Conservation (phyloP, 1,140 invertebrate species). For the Aphelenchoides avenae region DNA sequence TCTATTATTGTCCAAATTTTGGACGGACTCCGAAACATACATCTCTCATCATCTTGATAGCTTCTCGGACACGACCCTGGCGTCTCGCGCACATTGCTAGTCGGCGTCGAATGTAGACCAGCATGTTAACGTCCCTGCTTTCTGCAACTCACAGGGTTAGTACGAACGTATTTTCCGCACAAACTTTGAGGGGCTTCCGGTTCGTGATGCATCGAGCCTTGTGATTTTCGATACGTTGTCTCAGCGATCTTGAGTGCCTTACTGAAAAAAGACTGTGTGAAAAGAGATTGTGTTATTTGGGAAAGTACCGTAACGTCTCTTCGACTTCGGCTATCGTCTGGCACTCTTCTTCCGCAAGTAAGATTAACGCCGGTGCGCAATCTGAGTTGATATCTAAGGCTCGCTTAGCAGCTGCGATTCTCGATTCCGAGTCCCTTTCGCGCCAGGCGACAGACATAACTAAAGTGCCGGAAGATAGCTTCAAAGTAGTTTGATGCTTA, state of each 20-base stretch:
- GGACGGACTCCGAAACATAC: slow-evolving; percentile 60
- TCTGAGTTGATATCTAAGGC: slow-evolving; percentile 84
- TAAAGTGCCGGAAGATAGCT: slow-evolving; percentile 52
- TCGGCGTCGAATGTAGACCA: slow-evolving; percentile 84
- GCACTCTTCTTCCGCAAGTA: slow-evolving; percentile 92
- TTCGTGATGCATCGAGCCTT: slow-evolving; percentile 74
- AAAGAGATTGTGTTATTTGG: background rate
- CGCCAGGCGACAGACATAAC: slow-evolving; percentile 96
- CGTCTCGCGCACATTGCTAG: slow-evolving; percentile 94
- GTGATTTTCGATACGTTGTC: slow-evolving; percentile 75
- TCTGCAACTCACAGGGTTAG: slow-evolving; percentile 17
- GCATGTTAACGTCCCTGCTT: slow-evolving; percentile 80
- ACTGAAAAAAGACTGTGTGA: slow-evolving; percentile 74
- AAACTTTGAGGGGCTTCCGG: slow-evolving; percentile 74
- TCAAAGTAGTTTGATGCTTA: slow-evolving; percentile 7
- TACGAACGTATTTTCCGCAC: slow-evolving; percentile 32
- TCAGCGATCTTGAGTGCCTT: slow-evolving; percentile 83
- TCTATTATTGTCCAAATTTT: background rate
- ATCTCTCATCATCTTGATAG: slow-evolving; percentile 93
- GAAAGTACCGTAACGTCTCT: slow-evolving; percentile 31
- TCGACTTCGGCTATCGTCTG: slow-evolving; percentile 75
- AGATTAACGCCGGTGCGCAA: slow-evolving; percentile 88
- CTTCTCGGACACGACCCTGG: slow-evolving; percentile 85
- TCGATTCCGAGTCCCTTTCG: slow-evolving; percentile 81
- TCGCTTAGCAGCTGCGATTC: slow-evolving; percentile 84